A percentile compares a stretch with the other conserved stretches of the same genome.
phyloP scores from a whole-genome alignment of 2,888 invertebrate species.

The Drosophila anceps region DNA sequence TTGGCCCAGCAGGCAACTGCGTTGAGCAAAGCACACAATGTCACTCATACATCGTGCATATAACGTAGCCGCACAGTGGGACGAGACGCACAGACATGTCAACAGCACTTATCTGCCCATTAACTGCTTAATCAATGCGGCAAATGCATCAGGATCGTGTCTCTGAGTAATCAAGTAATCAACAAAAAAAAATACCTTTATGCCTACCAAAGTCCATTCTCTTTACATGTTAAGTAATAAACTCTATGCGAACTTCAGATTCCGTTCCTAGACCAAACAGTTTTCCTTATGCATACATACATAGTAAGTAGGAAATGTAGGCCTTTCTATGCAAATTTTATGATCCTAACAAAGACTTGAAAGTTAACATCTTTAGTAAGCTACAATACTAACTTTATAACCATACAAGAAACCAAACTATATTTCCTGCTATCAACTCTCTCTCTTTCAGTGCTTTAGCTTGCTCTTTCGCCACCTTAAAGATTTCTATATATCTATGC shows the following conservation, averaged over 20 bases:
- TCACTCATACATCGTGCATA: conserved; percentile 10
- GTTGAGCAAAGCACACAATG: conserved; percentile 25
- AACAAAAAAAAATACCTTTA: too few relatives aligned
- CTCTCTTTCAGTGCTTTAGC: background rate
- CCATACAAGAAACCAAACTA: background rate
- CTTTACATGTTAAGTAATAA: too few relatives aligned
- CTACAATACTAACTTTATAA: background rate
- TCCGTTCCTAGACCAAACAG: background rate
- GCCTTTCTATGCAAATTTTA: conserved; percentile 8
- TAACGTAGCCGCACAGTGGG: conserved; percentile 31
- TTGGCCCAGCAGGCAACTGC: conserved; percentile 37
- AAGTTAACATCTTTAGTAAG: background rate
- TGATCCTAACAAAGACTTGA: background rate
- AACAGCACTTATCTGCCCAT: conserved; percentile 1
- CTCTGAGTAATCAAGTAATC: too few relatives aligned
- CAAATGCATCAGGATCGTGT: background rate
- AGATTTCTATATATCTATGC: background rate
- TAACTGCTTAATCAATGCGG: conserved; percentile 2
- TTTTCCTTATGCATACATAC: background rate
- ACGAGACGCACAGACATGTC: background rate
- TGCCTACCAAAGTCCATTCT: too few relatives aligned
- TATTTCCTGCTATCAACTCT: background rate
- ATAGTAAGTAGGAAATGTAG: background rate
- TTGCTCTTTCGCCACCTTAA: too few relatives aligned
- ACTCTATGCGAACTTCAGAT: background rate